Evolutionary conservation across 2,888 invertebrate genomes (phyloP).

Genomic region (Mechanitis messenoides): DNA sequence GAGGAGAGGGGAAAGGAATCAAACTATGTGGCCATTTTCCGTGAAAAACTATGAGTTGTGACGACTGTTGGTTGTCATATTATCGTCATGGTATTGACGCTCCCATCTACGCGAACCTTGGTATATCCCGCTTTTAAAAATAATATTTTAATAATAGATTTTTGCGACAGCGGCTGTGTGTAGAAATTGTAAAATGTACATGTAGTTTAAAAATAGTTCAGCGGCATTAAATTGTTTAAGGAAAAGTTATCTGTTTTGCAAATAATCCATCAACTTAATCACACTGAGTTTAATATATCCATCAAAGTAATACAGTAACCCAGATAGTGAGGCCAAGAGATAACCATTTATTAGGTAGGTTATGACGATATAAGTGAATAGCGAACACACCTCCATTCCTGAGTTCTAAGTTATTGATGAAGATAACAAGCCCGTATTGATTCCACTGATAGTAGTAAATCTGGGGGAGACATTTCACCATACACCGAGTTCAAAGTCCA

Average conservation of each 20-base stretch:
- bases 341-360: constrained; percentile 10
- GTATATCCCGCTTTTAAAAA: constrained; percentile 47
- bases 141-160: constrained; percentile 31
- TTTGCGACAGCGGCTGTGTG: constrained; percentile 49
- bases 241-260: background rate
- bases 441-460: constrained; percentile 49
- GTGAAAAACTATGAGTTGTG: constrained; percentile 68
- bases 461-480: constrained; percentile 60
- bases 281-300: background rate
- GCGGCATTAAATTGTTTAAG: background rate
- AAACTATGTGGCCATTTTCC: constrained; percentile 69
- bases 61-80: constrained; percentile 51
- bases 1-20: constrained; percentile 34
- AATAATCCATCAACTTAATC: constrained; percentile 1
- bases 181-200: constrained; percentile 28
- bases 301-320: background rate
- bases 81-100: constrained; percentile 60
- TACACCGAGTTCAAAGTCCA: constrained; percentile 72
- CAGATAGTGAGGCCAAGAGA: constrained; percentile 1
- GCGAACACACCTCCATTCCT: constrained; percentile 38
- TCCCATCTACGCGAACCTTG: constrained; percentile 55
- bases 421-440: constrained; percentile 45
- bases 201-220: background rate
- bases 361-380: constrained; percentile 27
- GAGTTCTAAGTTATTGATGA: constrained; percentile 30